Percentiles rank a stretch among this genome's conserved stretches.
Evolutionary conservation across 2,113 vertebrate species (phyloP).

Genomic region (Tyto alba): DNA sequence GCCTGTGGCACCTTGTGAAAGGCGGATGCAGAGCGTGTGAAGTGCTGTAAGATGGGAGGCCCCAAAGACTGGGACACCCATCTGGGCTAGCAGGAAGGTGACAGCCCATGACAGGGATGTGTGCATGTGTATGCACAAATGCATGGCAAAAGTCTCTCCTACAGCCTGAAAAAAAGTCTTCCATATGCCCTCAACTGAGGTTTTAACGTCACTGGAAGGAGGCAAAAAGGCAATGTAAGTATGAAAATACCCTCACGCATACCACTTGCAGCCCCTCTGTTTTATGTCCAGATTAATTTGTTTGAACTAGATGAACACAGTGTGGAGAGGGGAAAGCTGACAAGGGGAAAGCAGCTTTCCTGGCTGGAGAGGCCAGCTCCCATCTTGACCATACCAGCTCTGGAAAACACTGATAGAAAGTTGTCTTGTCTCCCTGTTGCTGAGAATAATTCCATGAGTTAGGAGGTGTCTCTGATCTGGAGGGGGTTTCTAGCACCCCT

Average conservation of each 20-base stretch:
- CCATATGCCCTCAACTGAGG: background rate
- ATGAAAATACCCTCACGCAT: background rate
- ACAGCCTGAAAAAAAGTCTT: background rate
- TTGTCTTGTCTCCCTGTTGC: background rate
- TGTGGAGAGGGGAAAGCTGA: background rate
- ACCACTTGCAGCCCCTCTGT: background rate
- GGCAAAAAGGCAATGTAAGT: background rate
- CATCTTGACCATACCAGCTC: accelerated
- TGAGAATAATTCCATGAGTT: background rate
- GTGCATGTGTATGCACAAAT: background rate
- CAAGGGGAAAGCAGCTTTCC: background rate
- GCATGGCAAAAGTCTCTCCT: background rate
- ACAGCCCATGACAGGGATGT: background rate
- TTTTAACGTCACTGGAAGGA: background rate
- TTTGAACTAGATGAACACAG: background rate
- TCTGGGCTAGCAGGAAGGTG: background rate
- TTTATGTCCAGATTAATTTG: background rate
- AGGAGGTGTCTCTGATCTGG: background rate
- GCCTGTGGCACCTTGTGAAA: background rate
- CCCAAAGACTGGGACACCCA: background rate
- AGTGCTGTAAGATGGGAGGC: background rate
- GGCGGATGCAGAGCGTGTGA: background rate
- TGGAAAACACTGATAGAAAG: background rate
- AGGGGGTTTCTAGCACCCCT: background rate
- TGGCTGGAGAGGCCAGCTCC: background rate